Evolutionary conservation across 2,888 invertebrate genomes (phyloP), one percentile per base, ranked within the genome.

Genomic region (Nezara viridula): DNA sequence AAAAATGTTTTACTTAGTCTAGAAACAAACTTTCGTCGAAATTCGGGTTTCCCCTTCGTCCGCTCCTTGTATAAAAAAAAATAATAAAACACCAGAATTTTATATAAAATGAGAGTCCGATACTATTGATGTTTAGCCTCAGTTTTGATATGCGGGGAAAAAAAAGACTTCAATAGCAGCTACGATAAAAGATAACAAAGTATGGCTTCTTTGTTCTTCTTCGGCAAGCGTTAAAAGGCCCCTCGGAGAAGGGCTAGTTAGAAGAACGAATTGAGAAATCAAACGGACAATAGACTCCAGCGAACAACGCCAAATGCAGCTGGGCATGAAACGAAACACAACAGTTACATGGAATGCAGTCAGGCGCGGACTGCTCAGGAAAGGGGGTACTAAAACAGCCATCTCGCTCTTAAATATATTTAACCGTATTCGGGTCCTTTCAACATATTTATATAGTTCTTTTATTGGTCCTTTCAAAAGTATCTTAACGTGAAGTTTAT

Each of bases 211-310:
- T 81, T 81, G 81, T 81, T 44, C 44, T 81, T 40, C 81, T 81
- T n/a, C 81, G 44, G n/a, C 5, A 32, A 81, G 24, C 81, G 81
- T 81, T 73, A 73, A 73, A 9, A 73, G 40, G 4, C 73, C 2
- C 24, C 81, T 81, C 21, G 16, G 66, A 27, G 55, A 55, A n/a
- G 4, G 55, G 2, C 55, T 55, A 3, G 7, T 55, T 27, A 55
- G 55, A 73, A 37, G 10, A 81, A 81, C 66, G 81, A 24, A 81
- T 81, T 81, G 81, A 81, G 81, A 81, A 81, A 81, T 81, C 81
- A 44, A 24, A 81, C 81, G n/a, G 81, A 81, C 81, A 81, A 81
- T 81, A 40, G 44, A 40, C 40, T 21, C 40, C 24, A 14, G 19
- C 81, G 44, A 81, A 81, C 81, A 44, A 40, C 24, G 81, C 44